These are phyloP conservation scores for Choloepus didactylus DNA, from an alignment of 2,797 vertebrate genomes.

Conservation along the genomic window DNA sequence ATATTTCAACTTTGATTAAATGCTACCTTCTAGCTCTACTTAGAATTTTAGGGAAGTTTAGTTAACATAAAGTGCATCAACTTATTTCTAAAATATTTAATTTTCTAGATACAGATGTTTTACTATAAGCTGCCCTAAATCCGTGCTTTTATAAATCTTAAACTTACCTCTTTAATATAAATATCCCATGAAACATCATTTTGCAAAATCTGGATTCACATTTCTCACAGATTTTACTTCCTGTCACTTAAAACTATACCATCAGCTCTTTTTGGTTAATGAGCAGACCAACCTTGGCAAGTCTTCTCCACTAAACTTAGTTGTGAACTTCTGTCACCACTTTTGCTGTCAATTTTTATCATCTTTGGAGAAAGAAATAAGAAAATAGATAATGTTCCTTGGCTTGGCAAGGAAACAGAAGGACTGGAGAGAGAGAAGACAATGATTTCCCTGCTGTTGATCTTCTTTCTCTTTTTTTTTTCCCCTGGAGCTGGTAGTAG, in stretches of 20 bases:
- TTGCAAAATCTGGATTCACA: background rate
- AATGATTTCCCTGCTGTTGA: background rate
- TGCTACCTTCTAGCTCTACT: background rate
- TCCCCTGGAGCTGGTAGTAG: background rate
- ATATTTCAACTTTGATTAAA: conserved; percentile 37
- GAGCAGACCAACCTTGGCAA: background rate
- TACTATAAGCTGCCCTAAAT: background rate
- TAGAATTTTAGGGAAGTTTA: conserved; percentile 29
- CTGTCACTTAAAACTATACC: background rate
- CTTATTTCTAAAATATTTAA: conserved; percentile 58
- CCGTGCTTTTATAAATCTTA: background rate
- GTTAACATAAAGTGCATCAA: background rate
- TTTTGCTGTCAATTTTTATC: background rate
- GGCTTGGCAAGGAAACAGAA: conserved; percentile 41
- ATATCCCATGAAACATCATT: conserved; percentile 1
- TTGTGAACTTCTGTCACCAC: conserved; percentile 12
- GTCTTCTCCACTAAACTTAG: background rate
- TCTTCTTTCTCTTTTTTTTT: background rate
- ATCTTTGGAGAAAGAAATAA: conserved; percentile 55
- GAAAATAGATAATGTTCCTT: conserved; percentile 40
- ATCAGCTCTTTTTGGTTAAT: conserved; percentile 20
- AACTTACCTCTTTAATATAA: conserved; percentile 17
- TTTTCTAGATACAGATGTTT: conserved; percentile 32
- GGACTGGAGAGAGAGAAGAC: background rate
- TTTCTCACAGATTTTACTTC: background rate